A percentile compares a stretch with the other conserved stretches of the same genome.
phyloP scores from a whole-genome alignment of 1,140 invertebrate species.

The Zophobas morio region DNA sequence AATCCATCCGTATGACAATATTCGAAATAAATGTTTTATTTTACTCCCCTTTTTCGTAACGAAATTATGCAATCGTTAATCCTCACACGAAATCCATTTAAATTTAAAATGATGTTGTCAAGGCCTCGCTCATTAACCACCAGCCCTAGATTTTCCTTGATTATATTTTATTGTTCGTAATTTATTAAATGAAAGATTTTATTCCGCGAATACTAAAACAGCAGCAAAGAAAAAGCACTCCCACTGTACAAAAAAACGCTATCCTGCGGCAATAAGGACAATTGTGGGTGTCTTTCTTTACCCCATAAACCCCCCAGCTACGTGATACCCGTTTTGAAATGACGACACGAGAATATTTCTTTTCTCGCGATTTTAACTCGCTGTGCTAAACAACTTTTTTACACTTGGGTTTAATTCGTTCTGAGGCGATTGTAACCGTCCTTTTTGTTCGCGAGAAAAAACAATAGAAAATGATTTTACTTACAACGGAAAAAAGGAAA shows the following conservation, averaged over 20 bases:
- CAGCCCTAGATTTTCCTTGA: not conserved
- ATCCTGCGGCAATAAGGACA: not conserved
- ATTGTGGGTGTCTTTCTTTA: not conserved
- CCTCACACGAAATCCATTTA: not conserved
- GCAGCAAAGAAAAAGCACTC: not conserved
- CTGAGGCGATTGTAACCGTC: not conserved
- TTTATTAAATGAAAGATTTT: constrained; percentile 4
- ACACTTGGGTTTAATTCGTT: constrained; percentile 15
- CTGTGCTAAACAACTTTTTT: constrained; percentile 30
- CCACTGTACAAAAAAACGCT: constrained; percentile 1
- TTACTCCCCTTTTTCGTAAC: too few relatives aligned
- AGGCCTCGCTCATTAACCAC: not conserved
- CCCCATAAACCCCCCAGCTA: constrained; percentile 2
- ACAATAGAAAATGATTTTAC: constrained; percentile 27
- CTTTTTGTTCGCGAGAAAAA: constrained; percentile 6
- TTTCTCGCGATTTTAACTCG: constrained; percentile 5
- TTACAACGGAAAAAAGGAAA: constrained; percentile 8
- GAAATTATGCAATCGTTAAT: too few relatives aligned
- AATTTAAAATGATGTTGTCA: constrained; percentile 8
- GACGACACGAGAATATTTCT: constrained; percentile 19
- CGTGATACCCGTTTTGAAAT: constrained; percentile 11
- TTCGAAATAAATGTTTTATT: too few relatives aligned
- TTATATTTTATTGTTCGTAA: not conserved
- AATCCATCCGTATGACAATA: too few relatives aligned
- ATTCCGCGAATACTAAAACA: not conserved